Percentiles rank a stretch among this genome's conserved stretches.
phyloP scores from a whole-genome alignment of 2,113 vertebrate species.

The Toxotes jaculatrix region DNA sequence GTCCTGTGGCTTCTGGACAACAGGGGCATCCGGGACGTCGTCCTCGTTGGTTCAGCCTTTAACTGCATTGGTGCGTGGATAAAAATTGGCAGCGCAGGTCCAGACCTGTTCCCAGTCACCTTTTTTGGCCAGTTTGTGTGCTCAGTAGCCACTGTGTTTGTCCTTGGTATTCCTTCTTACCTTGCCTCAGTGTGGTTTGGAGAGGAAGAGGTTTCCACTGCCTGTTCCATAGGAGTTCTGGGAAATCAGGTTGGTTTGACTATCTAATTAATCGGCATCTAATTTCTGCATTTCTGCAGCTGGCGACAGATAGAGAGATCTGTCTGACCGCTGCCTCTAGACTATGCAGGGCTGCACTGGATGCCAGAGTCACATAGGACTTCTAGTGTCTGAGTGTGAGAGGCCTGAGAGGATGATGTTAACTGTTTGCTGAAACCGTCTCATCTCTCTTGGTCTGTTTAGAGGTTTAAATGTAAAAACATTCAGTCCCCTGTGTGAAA shows the following conservation, averaged over 20 bases:
- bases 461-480: background rate
- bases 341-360: conserved; percentile 22
- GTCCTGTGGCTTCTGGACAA: conserved; percentile 86
- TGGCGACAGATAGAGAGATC: background rate
- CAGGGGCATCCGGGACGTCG: conserved; percentile 87
- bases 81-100: conserved; percentile 87
- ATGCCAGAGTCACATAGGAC: conserved; percentile 41
- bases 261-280: background rate
- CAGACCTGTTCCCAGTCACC: conserved; percentile 84
- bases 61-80: conserved; percentile 93
- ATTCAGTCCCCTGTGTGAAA: background rate
- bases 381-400: conserved; percentile 47
- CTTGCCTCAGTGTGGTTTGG: conserved; percentile 92
- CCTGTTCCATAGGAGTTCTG: conserved; percentile 91
- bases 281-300: background rate
- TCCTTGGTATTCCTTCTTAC: conserved; percentile 90
- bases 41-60: conserved; percentile 86
- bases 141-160: conserved; percentile 87
- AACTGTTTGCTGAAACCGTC: conserved; percentile 28
- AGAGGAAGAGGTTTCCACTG: conserved; percentile 88
- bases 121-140: conserved; percentile 89
- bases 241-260: conserved; percentile 89
- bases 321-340: conserved; percentile 29
- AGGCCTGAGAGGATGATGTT: conserved; percentile 20
- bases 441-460: background rate